Percentiles rank a stretch among this genome's conserved stretches.
Conservation (phyloP, 2,888 invertebrate species). For the Agrotis clavis region DNA sequence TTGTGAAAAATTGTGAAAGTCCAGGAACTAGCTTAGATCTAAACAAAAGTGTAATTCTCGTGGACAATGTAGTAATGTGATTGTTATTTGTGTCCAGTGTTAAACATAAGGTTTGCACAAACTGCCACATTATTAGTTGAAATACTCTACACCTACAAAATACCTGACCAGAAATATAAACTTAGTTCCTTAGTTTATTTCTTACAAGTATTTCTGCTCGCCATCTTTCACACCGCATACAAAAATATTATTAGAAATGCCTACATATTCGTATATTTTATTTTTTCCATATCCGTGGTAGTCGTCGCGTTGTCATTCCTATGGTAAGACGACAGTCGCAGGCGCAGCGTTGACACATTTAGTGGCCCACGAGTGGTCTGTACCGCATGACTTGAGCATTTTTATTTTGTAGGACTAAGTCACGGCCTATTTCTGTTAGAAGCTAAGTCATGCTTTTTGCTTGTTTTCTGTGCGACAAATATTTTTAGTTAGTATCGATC, state of each 20-base stretch:
- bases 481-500: too few species aligned
- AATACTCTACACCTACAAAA: background rate
- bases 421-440: slow-evolving; percentile 15
- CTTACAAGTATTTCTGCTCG: slow-evolving; percentile 6
- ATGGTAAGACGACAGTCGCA: slow-evolving; percentile 39
- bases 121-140: background rate
- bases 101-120: background rate
- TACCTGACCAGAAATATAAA: slow-evolving; percentile 16
- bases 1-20: background rate
- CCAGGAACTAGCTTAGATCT: background rate
- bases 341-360: slow-evolving; percentile 69
- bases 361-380: slow-evolving; percentile 63
- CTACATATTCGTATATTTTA: background rate
- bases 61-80: background rate
- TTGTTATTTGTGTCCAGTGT: background rate
- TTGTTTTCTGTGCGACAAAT: too few species aligned
- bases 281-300: slow-evolving; percentile 52
- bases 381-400: slow-evolving; percentile 42
- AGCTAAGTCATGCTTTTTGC: background rate
- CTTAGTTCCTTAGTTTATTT: background rate
- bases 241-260: slow-evolving; percentile 27
- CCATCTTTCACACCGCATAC: slow-evolving; percentile 4
- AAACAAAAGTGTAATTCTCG: background rate
- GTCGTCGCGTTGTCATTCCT: slow-evolving; percentile 49
- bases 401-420: slow-evolving; percentile 9